Evolutionary conservation across 2,888 invertebrate genomes (phyloP).

Genomic region (Heliconius ethilla): DNA sequence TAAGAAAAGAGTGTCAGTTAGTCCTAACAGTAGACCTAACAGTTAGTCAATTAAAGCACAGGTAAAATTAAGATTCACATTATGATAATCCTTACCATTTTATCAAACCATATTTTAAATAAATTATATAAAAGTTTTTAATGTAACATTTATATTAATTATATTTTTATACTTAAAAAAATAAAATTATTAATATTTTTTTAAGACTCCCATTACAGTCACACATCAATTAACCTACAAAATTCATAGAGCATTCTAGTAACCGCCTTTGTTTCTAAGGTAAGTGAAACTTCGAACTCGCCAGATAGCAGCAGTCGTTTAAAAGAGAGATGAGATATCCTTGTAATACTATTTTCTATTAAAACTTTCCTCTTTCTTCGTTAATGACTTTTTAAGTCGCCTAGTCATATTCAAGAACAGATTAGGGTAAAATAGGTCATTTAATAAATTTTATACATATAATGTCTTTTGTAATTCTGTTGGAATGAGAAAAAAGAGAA

Average conservation of each 20-base stretch:
- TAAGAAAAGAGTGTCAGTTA: no score
- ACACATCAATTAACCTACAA: no score
- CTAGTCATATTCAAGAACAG: slow-evolving; percentile 40
- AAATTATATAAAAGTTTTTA: no score
- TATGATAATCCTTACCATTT: no score
- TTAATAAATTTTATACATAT: slow-evolving; percentile 34
- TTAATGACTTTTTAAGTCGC: slow-evolving; percentile 43
- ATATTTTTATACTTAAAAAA: no score
- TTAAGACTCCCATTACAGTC: no score
- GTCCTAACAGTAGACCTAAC: no score
- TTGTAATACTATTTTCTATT: slow-evolving; percentile 43
- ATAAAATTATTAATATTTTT: no score
- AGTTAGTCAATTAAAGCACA: no score
- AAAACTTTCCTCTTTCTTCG: slow-evolving; percentile 44
- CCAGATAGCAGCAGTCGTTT: slow-evolving; percentile 34
- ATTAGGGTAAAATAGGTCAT: slow-evolving; percentile 38
- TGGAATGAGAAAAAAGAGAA: slow-evolving; percentile 6
- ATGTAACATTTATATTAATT: no score
- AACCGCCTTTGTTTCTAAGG: slow-evolving; percentile 15
- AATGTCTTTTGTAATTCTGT: slow-evolving; percentile 34
- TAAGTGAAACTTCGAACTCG: slow-evolving; percentile 36
- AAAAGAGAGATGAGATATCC: slow-evolving; percentile 38
- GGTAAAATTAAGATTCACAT: no score
- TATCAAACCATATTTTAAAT: no score
- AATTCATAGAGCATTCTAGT: not conserved